Conservation (phyloP, 2,113 vertebrate species). For the Tauraco erythrolophus region DNA sequence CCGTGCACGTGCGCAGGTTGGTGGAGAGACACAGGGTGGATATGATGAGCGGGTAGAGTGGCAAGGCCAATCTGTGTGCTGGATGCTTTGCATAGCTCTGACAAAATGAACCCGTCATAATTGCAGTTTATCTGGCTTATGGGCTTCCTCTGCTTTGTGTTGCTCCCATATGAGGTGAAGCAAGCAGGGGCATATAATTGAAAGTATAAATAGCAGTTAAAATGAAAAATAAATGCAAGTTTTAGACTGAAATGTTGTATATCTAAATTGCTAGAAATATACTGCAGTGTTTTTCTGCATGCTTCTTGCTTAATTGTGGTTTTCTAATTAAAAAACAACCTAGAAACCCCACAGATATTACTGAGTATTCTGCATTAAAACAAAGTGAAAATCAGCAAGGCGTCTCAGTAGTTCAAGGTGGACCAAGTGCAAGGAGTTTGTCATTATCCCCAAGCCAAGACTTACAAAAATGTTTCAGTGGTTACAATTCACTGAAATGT, state of each 20-base stretch:
- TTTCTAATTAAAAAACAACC: not conserved
- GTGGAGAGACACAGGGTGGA: not conserved
- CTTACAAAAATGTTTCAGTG: not conserved
- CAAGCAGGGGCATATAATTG: not conserved
- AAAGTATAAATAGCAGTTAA: not conserved
- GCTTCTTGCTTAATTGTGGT: not conserved
- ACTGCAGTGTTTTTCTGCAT: not conserved
- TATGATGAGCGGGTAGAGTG: not conserved
- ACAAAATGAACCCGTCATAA: not conserved
- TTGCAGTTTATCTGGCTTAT: not conserved
- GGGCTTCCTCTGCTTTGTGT: conserved; percentile 4
- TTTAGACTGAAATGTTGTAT: not conserved
- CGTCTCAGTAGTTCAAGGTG: not conserved
- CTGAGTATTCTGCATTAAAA: not conserved
- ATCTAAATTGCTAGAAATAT: not conserved
- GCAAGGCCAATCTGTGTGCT: not conserved
- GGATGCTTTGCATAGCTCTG: conserved; percentile 7
- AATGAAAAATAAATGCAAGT: not conserved
- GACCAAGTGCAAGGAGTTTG: not conserved
- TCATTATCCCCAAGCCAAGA: not conserved
- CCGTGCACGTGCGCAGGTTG: not conserved
- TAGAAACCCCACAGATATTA: not conserved
- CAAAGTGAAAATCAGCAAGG: not conserved
- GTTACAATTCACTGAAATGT: not conserved
- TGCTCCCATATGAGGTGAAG: not conserved